These are phyloP conservation scores for Barbus barbus DNA, from an alignment of 2,113 vertebrate genomes.

Conservation along the genomic window DNA sequence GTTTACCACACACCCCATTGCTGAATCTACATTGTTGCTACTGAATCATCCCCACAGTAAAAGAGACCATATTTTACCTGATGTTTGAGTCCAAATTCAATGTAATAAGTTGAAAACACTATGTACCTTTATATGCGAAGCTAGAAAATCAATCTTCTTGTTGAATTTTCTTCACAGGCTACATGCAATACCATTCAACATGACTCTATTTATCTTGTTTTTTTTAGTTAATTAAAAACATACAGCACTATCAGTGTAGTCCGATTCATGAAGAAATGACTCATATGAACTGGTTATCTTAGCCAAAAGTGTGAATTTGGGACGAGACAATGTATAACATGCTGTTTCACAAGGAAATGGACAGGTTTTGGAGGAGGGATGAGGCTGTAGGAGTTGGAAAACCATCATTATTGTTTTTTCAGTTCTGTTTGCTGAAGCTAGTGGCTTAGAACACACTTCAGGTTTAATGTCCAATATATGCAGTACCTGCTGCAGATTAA, in stretches of 20 bases:
- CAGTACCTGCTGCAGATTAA: conserved; percentile 3
- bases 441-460: background rate
- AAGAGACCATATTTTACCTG: background rate
- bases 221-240: background rate
- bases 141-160: background rate
- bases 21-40: background rate
- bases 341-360: background rate
- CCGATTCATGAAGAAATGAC: background rate
- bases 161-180: background rate
- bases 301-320: background rate
- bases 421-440: background rate
- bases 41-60: too few relatives aligned
- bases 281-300: background rate
- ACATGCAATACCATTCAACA: background rate
- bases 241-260: background rate
- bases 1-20: background rate
- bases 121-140: background rate
- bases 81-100: background rate
- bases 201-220: background rate
- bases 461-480: background rate
- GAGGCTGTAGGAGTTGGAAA: background rate
- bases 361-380: background rate
- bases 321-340: background rate
- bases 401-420: background rate
- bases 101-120: background rate